Conservation (phyloP, 2,888 invertebrate genomes). For the Meganola albula region DNA sequence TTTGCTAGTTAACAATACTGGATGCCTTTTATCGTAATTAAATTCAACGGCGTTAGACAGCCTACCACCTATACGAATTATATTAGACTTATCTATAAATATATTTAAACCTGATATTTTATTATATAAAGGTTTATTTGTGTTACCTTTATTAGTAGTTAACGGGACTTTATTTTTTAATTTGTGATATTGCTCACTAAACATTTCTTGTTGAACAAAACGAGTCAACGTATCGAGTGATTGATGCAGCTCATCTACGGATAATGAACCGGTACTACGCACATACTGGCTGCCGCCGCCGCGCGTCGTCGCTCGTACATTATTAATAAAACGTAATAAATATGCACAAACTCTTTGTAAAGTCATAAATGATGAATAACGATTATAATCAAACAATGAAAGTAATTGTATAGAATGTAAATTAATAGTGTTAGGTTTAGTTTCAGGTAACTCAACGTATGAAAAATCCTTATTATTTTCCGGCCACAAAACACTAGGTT, state of each 20-base stretch:
- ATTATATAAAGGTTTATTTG: conserved; percentile 4
- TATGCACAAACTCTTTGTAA: too few species aligned
- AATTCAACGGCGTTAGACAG: conserved; percentile 8
- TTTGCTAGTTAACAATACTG: conserved; percentile 8
- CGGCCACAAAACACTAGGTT: too few species aligned
- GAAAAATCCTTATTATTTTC: too few species aligned
- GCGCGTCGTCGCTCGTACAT: background rate
- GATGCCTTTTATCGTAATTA: conserved; percentile 11
- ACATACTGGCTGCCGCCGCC: background rate
- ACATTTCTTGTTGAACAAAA: background rate
- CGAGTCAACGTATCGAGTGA: background rate
- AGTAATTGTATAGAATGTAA: too few species aligned
- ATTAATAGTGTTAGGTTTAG: too few species aligned
- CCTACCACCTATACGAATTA: conserved; percentile 17
- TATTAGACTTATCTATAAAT: conserved; percentile 14
- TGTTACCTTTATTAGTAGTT: background rate
- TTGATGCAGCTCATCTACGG: background rate
- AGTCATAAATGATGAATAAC: too few species aligned
- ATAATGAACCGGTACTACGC: background rate
- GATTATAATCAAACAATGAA: too few species aligned
- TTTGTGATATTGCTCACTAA: background rate
- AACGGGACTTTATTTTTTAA: background rate
- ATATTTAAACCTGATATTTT: conserved; percentile 19
- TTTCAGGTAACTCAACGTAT: too few species aligned
- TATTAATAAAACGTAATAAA: too few species aligned